These are phyloP conservation scores for Bubalus kerabau DNA, from an alignment of 2,113 vertebrate genomes.

Conservation along the genomic window DNA sequence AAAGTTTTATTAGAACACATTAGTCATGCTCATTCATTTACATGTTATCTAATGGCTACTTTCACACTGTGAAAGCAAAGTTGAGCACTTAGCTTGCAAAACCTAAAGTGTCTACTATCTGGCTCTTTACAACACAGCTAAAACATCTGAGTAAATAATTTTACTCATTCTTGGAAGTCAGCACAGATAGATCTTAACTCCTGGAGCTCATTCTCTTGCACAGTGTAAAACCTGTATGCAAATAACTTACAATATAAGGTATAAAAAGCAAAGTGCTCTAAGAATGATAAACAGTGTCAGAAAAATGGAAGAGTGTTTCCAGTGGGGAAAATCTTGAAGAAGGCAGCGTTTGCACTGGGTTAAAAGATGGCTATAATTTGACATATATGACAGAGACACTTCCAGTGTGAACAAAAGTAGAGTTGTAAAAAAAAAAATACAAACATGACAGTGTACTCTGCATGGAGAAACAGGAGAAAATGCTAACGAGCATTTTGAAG, in stretches of 20 bases:
- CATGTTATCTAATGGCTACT: neutral
- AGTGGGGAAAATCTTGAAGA: neutral
- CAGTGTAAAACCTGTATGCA: neutral
- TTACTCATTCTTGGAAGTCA: neutral
- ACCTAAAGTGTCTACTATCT: neutral
- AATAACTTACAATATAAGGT: neutral
- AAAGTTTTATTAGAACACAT: neutral
- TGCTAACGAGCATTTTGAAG: neutral
- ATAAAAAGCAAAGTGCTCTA: constrained; percentile 6
- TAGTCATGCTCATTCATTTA: neutral
- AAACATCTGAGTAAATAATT: neutral
- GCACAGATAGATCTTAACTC: neutral
- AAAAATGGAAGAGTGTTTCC: neutral
- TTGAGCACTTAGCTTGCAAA: neutral
- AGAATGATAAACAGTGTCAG: neutral
- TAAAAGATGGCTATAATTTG: neutral
- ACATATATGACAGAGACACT: neutral
- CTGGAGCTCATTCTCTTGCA: neutral
- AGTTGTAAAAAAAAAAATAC: neutral
- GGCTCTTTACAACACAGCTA: neutral
- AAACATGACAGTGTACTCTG: neutral
- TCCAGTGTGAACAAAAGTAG: neutral
- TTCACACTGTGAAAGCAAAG: neutral
- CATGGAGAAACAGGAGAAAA: neutral
- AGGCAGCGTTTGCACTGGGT: neutral